Conservation (phyloP, 2,888 invertebrate genomes). For the Lapara coniferarum region DNA sequence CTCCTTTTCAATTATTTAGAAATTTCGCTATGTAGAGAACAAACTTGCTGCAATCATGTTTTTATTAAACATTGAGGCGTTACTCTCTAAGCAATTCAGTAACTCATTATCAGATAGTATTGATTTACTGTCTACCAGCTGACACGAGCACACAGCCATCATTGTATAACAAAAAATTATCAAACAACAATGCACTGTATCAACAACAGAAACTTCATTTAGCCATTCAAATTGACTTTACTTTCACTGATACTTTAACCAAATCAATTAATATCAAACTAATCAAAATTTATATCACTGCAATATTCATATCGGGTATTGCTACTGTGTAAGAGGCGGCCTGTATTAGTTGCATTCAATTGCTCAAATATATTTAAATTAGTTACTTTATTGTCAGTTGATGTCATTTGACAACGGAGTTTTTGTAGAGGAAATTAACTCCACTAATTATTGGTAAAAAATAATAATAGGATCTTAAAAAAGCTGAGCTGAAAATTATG, state of each 20-base stretch:
- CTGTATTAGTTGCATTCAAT: constrained; percentile 1
- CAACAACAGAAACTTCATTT: constrained; percentile 1
- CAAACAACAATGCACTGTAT: constrained; percentile 4
- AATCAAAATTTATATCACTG: constrained; percentile 5
- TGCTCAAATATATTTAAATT: constrained; percentile 29
- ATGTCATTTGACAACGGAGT: constrained; percentile 23
- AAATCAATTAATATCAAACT: constrained; percentile 13
- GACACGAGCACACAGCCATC: not conserved
- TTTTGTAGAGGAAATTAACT: constrained; percentile 39
- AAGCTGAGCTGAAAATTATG: too few species aligned
- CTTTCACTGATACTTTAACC: constrained; percentile 13
- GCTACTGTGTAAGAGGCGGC: constrained; percentile 34
- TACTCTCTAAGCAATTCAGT: not conserved
- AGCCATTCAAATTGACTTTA: not conserved
- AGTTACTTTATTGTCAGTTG: constrained; percentile 37
- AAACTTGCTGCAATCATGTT: not conserved
- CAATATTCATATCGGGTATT: not conserved
- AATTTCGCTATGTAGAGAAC: too few species aligned
- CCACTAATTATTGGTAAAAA: constrained; percentile 33
- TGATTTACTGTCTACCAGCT: not conserved
- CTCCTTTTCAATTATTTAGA: too few species aligned
- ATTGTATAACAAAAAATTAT: constrained; percentile 1
- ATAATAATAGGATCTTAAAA: too few species aligned
- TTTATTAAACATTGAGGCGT: not conserved
- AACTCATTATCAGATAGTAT: not conserved